Percentiles rank a stretch among this genome's conserved stretches.
phyloP scores from a whole-genome alignment of 2,797 vertebrate species.

The Mionectes olivaceus region DNA sequence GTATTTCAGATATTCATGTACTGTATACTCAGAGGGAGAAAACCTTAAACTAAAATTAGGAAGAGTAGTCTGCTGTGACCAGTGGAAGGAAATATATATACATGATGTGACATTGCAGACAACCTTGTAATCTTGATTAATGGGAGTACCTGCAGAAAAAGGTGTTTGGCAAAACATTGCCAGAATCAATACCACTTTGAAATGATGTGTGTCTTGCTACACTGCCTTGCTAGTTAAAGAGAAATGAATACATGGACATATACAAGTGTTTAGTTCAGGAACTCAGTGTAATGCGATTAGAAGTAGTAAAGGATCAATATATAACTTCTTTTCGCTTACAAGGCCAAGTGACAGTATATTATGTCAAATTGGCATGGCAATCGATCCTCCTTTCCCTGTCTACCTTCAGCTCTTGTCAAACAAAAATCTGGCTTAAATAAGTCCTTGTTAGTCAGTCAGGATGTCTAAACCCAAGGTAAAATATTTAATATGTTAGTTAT shows the following conservation, averaged over 20 bases:
- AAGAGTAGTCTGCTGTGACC: not conserved
- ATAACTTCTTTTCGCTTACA: not conserved
- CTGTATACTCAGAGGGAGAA: not conserved
- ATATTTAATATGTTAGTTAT: not conserved
- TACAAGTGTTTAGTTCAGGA: not conserved
- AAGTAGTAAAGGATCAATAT: not conserved
- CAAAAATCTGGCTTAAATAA: not conserved
- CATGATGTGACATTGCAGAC: not conserved
- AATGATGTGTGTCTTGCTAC: not conserved
- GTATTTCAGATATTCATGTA: not conserved
- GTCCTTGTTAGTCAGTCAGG: not conserved
- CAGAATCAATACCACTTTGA: not conserved
- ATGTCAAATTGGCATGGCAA: not conserved
- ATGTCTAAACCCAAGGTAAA: not conserved
- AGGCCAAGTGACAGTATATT: not conserved
- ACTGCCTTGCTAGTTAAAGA: not conserved
- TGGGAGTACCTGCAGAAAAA: not conserved
- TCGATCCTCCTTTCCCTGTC: fast-evolving
- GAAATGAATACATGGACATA: not conserved
- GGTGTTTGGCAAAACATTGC: not conserved
- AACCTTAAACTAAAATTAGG: not conserved
- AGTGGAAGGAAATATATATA: not conserved
- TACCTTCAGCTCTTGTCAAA: not conserved
- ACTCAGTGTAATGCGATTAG: not conserved
- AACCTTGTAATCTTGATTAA: not conserved